Conservation (phyloP, 2,888 invertebrate species). For the Gryllus longicercus region DNA sequence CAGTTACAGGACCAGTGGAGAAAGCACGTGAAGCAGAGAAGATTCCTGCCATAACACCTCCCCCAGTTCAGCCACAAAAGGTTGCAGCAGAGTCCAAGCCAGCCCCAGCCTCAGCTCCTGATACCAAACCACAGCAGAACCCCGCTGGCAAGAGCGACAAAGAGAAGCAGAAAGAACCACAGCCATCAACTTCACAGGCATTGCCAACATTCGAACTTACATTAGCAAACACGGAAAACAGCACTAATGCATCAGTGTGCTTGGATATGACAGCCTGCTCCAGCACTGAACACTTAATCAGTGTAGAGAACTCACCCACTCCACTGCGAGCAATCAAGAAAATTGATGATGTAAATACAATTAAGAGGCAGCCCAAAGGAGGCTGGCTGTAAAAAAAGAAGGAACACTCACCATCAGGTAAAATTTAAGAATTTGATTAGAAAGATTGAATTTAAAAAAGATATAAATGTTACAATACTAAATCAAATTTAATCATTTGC, state of each 20-base stretch:
- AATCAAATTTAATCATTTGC: too few species aligned
- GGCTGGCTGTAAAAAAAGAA: constrained; percentile 55
- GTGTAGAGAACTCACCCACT: constrained; percentile 43
- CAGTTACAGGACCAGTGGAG: not conserved
- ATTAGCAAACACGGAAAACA: constrained; percentile 31
- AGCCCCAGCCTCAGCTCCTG: not conserved
- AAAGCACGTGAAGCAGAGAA: constrained; percentile 19
- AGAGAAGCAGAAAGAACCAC: constrained; percentile 37
- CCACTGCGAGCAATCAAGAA: constrained; percentile 49
- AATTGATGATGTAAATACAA: constrained; percentile 55
- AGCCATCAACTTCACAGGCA: constrained; percentile 23
- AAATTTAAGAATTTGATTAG: too few species aligned
- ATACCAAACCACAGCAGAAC: not conserved
- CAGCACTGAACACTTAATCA: constrained; percentile 54
- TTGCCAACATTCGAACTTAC: constrained; percentile 33
- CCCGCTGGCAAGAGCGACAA: constrained; percentile 27
- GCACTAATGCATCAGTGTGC: constrained; percentile 38
- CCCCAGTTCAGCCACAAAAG: constrained; percentile 22
- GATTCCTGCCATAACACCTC: constrained; percentile 26
- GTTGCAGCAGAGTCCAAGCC: not conserved
- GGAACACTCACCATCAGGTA: too few species aligned
- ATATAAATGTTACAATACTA: too few species aligned
- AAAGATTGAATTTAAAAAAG: too few species aligned
- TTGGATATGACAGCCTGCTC: constrained; percentile 44
- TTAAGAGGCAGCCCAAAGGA: constrained; percentile 57